Evolutionary conservation across 2,888 invertebrate species (phyloP).

Genomic region (Nymphalis urticae): DNA sequence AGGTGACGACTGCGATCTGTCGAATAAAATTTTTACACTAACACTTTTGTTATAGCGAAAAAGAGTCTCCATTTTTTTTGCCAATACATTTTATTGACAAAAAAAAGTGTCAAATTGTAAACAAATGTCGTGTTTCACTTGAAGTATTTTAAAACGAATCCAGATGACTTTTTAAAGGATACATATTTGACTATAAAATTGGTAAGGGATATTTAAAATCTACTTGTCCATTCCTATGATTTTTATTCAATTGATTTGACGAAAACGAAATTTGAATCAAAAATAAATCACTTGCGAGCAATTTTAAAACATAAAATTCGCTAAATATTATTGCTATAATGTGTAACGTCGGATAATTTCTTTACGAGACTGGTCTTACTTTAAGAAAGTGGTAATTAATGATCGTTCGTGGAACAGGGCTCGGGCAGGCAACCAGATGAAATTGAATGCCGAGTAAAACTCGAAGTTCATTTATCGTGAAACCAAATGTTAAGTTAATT

Average conservation of each 20-base stretch:
- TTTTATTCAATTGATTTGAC: background rate
- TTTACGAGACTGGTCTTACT: slow-evolving; percentile 17
- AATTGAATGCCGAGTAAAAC: slow-evolving; percentile 3
- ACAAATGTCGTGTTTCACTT: no score
- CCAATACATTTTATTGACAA: no score
- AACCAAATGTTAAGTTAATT: background rate
- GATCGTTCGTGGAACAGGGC: slow-evolving; percentile 30
- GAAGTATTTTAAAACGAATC: no score
- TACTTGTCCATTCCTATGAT: no score
- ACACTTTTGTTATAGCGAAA: no score
- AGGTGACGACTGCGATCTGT: background rate
- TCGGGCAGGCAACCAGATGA: slow-evolving; percentile 13
- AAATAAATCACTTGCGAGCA: background rate
- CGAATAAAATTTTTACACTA: background rate
- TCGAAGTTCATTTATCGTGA: background rate
- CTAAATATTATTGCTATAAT: background rate
- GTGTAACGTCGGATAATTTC: slow-evolving; percentile 18
- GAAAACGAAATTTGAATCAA: background rate
- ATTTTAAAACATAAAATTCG: background rate
- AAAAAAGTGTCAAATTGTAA: no score
- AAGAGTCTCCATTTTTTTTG: no score
- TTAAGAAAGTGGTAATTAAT: slow-evolving; percentile 28
- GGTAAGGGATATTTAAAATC: no score
- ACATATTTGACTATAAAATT: no score
- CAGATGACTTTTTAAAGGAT: no score